Evolutionary conservation across 2,113 vertebrate species (phyloP), one percentile per base, ranked within the genome.

Genomic region (Salminus brasiliensis): DNA sequence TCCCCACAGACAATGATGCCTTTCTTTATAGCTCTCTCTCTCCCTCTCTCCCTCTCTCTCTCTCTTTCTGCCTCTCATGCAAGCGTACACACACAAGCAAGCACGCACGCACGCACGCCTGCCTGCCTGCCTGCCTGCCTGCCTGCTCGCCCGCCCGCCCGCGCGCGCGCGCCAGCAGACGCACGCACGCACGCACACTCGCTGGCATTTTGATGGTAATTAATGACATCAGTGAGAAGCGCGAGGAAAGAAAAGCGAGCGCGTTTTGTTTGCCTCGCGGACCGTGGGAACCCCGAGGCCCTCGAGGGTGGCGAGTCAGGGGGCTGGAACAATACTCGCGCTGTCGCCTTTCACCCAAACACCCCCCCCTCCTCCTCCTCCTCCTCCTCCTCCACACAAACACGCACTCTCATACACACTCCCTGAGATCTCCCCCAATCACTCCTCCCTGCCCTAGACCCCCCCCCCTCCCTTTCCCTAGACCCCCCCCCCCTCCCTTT

Each of bases 171-270:
- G 29, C 53, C n/a, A n/a, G 47, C 80, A 73, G 60, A 59, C 76
- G 59, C 70, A 69, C 71, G 63, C 79, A 76, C 80, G 76, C 80
- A 90, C 88, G 87, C 91, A 90, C 89, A 89, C 91, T 91, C 91
- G 85, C 87, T 84, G 84, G 89, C 90, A 94, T 94, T 94, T 94
- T 93, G 89, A 94, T 94, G 93, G 89, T 93, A 94, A 94, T 94
- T 93, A 93, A 93, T 94, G 93, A 94, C 93, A 93, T 94, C 93
- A 93, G 89, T 85, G 72, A 88, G 87, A 88, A 79, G 87, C 72
- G 30, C 59, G 73, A 72, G 76, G 43, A 53, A 73, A 76, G 36
- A 74, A 73, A 65, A 74, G 63, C 72, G 87, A 86, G 73, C 86
- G 86, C 88, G n/a, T 91, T 93, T 25, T 93, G 92, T 94, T 93